These are phyloP conservation scores for Trissoscelio sp. DNA, from an alignment of 2,888 invertebrate species.

Conservation along the genomic window DNA sequence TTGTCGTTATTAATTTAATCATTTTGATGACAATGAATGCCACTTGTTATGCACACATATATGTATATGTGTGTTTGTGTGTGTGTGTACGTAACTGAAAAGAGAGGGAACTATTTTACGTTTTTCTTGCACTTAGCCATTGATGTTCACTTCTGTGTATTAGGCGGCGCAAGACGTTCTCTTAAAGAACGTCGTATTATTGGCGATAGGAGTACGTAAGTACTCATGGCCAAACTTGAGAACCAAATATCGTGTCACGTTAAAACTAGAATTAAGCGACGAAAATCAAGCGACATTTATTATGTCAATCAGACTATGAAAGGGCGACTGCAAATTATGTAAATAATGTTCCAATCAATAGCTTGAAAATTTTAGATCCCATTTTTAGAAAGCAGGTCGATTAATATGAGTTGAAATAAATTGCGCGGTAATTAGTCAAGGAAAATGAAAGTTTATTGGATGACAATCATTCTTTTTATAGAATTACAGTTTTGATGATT, in stretches of 20 bases:
- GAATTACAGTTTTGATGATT: no score
- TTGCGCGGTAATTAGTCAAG: constrained; percentile 4
- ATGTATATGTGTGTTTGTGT: no score
- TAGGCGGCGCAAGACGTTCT: constrained; percentile 17
- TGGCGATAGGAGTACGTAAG: constrained; percentile 11
- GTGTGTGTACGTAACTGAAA: constrained; percentile 34
- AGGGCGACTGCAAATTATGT: neutral
- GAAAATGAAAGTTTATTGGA: constrained; percentile 13
- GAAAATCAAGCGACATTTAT: no score
- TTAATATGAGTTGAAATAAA: neutral
- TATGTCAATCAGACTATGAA: constrained; percentile 1
- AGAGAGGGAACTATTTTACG: constrained; percentile 31
- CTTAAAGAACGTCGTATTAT: constrained; percentile 5
- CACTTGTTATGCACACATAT: no score
- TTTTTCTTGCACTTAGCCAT: constrained; percentile 31
- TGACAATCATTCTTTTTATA: neutral
- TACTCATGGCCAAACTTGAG: constrained; percentile 69
- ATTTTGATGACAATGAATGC: constrained; percentile 40
- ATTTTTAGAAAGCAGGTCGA: neutral
- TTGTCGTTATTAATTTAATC: no score
- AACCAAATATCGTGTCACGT: constrained; percentile 72
- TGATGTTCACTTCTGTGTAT: constrained; percentile 41
- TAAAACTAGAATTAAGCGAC: no score
- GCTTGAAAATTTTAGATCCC: neutral
- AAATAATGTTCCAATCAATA: constrained; percentile 13